Evolutionary conservation across 2,888 invertebrate species (phyloP).

Genomic region (Campopleginae sp.): DNA sequence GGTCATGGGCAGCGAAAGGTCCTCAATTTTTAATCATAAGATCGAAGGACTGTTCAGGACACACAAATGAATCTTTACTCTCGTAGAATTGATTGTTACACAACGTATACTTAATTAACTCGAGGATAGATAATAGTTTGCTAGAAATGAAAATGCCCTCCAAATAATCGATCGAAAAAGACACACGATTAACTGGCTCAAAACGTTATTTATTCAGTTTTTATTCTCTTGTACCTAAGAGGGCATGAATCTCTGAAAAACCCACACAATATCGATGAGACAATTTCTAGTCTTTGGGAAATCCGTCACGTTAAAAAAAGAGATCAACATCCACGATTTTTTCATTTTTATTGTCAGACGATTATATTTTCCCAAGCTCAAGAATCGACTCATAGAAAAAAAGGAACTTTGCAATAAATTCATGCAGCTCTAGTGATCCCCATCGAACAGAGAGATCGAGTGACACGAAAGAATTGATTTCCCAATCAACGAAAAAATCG

Average conservation of each 20-base stretch:
- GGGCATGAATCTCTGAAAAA: not conserved
- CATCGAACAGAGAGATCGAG: not conserved
- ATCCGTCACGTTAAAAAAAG: not conserved
- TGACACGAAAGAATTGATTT: not conserved
- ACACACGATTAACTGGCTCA: constrained; percentile 9
- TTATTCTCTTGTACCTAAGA: not conserved
- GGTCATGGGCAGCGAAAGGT: not conserved
- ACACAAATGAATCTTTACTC: not conserved
- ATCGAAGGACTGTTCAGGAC: not conserved
- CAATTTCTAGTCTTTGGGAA: constrained; percentile 24
- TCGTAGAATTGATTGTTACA: constrained; percentile 5
- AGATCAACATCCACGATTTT: not conserved
- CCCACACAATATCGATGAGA: constrained; percentile 11
- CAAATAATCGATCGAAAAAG: constrained; percentile 3
- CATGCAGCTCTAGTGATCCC: not conserved
- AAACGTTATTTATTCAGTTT: not conserved
- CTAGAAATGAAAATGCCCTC: constrained; percentile 14
- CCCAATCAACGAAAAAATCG: not conserved
- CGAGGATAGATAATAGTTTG: not conserved
- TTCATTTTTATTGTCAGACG: not conserved
- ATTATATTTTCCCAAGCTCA: not conserved
- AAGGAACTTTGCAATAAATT: not conserved
- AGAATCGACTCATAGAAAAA: not conserved
- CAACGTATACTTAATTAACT: constrained; percentile 15
- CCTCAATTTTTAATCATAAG: not conserved